These are phyloP conservation scores for Plagodis pulveraria DNA, from an alignment of 2,888 invertebrate species.

Conservation along the genomic window DNA sequence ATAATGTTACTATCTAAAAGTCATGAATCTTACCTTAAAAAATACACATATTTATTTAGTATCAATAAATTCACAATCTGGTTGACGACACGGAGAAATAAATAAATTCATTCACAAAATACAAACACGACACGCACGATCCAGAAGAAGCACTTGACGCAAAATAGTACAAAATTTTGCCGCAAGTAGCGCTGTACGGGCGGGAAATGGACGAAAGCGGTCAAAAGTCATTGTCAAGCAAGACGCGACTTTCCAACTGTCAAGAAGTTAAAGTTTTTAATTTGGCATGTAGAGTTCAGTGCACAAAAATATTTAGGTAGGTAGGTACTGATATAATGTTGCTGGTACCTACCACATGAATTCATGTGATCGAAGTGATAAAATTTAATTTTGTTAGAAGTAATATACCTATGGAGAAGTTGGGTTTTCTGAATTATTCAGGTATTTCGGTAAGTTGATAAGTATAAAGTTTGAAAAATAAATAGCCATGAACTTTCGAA, in stretches of 20 bases:
- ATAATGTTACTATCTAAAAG: conserved; percentile 55
- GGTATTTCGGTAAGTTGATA: too few relatives aligned
- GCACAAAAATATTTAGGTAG: neutral
- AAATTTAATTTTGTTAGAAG: too few relatives aligned
- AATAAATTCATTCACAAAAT: conserved; percentile 43
- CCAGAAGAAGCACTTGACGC: conserved; percentile 53
- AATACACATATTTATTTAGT: conserved; percentile 28
- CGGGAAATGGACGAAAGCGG: conserved; percentile 46
- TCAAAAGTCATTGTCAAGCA: conserved; percentile 30
- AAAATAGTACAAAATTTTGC: conserved; percentile 51
- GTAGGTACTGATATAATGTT: neutral
- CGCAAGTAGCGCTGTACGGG: conserved; percentile 44
- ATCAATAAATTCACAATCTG: conserved; percentile 10
- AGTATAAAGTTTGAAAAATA: too few relatives aligned
- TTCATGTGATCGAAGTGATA: too few relatives aligned
- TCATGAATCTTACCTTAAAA: conserved; percentile 62
- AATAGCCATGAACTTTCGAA: too few relatives aligned
- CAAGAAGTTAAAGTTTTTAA: too few relatives aligned
- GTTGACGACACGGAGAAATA: conserved; percentile 7
- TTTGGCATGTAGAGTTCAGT: too few relatives aligned
- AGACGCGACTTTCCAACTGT: neutral
- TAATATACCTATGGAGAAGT: too few relatives aligned
- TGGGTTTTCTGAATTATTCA: too few relatives aligned
- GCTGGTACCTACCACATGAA: too few relatives aligned
- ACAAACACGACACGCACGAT: conserved; percentile 53